Evolutionary conservation across 2,888 invertebrate genomes (phyloP), one percentile per base, ranked within the genome.

Genomic region (Steinernema scapterisci): DNA sequence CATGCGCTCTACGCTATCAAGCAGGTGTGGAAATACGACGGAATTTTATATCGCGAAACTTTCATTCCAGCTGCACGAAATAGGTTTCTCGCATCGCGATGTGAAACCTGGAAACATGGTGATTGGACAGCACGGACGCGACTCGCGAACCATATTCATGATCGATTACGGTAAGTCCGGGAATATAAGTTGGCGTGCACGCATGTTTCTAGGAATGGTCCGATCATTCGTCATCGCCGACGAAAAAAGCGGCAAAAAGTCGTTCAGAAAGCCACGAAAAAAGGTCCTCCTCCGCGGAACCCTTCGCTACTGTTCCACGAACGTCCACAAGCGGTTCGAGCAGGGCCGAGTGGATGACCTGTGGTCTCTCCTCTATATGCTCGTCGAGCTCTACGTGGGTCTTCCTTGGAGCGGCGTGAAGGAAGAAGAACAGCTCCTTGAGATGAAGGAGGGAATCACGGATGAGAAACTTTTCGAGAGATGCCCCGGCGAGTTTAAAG

Each of bases 81-180:
- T 75, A n/a, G 80, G 82, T 19, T 82, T 71, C 72, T 73, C 76
- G 45, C 82, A 82, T 73, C 79, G 82, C 1, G 83, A 83, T 56
- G 81, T 83, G 51, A 83, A 83, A 52, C 83, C 83, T 0, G 83
- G 82, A 51, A 83, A 83, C 71, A 78, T 78, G 73, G 78, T 82
- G 71, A 77, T 78, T 13, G 82, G 82, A 16, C 25, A 72, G 2
- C 25, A 71, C 21, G 81, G 82, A 27, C 71, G 75, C 11, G 81
- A 80, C 43, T 38, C 77, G 2, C 75, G 78, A 13, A 78, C 73
- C 13, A 71, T 81, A 25, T 81, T 79, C 63, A 75, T 80, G 16
- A 80, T 81, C 70, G 81, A 81, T 70, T 80, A 80, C 71, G 81
- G 81, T 77, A 71, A 25, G 31, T 38, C 23, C 43, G n/a, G 2